A percentile compares a stretch with the other conserved stretches of the same genome.
These are phyloP conservation scores for Rhamnusium bicolor DNA, from an alignment of 2,888 invertebrate species.

Conservation along the genomic window DNA sequence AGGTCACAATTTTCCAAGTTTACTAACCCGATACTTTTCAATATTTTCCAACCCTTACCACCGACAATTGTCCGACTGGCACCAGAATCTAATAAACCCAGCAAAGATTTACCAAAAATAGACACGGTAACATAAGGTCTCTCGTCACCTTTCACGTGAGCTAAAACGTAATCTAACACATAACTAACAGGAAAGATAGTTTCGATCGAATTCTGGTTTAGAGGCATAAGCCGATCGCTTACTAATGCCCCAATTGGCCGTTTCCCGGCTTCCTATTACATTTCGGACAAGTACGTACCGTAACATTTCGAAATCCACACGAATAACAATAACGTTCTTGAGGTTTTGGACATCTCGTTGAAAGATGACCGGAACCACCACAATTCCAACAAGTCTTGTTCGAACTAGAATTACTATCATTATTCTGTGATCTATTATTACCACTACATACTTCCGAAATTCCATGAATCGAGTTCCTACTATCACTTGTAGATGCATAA, in stretches of 20 bases:
- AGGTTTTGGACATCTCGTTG: conserved; percentile 23
- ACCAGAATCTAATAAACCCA: conserved; percentile 31
- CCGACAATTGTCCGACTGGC: conserved; percentile 5
- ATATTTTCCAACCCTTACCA: neutral
- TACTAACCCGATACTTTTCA: neutral
- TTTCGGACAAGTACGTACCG: conserved; percentile 31
- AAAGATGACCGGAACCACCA: conserved; percentile 17
- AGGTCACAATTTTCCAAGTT: neutral
- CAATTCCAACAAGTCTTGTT: conserved; percentile 30
- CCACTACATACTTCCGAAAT: neutral
- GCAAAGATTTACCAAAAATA: conserved; percentile 4
- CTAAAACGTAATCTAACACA: conserved; percentile 33
- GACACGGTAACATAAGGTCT: conserved; percentile 18
- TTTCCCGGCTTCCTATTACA: conserved; percentile 1
- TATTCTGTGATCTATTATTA: no score
- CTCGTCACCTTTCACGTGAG: conserved; percentile 24
- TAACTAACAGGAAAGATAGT: neutral
- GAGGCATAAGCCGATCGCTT: neutral
- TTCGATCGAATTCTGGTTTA: neutral
- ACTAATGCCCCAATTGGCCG: neutral
- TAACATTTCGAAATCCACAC: conserved; percentile 25
- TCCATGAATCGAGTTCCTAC: neutral
- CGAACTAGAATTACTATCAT: no score
- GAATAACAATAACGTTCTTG: conserved; percentile 23
- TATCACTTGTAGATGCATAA: neutral